Conservation (phyloP, 2,113 vertebrate species). For the Paradisaea rubra region DNA sequence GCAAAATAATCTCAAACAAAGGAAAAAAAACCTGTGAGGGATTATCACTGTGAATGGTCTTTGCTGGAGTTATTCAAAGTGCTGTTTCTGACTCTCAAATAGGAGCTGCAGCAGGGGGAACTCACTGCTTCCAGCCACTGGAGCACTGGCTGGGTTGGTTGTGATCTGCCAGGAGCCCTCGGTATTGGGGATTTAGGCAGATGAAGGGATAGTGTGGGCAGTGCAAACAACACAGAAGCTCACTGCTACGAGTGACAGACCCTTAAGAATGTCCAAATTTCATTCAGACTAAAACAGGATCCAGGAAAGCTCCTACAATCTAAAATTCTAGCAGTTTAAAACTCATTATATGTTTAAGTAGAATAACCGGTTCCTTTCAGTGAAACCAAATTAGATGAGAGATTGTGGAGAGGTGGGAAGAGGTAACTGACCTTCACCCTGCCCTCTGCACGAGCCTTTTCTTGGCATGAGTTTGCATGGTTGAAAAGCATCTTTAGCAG, state of each 20-base stretch:
- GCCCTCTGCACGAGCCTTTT: background rate
- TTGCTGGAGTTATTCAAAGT: background rate
- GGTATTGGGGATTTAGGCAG: background rate
- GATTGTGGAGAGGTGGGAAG: no score
- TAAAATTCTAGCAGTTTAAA: background rate
- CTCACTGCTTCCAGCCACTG: background rate
- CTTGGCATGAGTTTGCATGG: background rate
- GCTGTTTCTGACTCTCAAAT: background rate
- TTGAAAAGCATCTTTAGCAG: background rate
- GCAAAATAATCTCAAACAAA: background rate
- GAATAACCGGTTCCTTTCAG: background rate
- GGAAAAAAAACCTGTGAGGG: background rate
- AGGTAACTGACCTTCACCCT: no score
- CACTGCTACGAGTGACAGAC: background rate
- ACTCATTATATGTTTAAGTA: background rate
- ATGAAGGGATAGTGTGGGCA: background rate
- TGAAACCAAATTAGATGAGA: background rate
- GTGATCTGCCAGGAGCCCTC: accelerated
- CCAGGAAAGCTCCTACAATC: background rate
- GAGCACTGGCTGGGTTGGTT: accelerated
- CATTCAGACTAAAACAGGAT: background rate
- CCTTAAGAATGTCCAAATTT: background rate
- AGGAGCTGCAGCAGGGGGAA: background rate
- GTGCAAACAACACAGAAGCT: background rate
- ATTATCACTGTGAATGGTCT: background rate